Base-by-base conservation (phyloP, 2,888 invertebrate species). In the Hypsopygia costalis region DNA sequence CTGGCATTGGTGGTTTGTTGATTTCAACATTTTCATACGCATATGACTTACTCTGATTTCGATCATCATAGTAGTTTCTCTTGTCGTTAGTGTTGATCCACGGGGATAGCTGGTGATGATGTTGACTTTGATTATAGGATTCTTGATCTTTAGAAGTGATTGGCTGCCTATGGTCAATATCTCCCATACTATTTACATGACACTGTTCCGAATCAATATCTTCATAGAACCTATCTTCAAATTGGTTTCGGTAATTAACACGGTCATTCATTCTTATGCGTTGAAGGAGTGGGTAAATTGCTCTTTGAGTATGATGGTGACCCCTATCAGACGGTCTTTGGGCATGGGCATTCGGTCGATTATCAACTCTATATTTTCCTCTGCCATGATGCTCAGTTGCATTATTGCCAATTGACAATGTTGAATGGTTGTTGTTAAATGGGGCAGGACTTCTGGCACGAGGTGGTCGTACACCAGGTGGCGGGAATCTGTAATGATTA, bases 121-220 rank as follows among this genome's bases (percentile, higher is more conserved):
- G 52, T 25, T 25, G 16, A 16, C 4, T 16, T 16, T 16, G 16
- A 34, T 46, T 49, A 44, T 48, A 67, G 11, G 44, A 27, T 3
- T 62, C 58, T 46, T 53, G 46, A 39, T 16, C 16, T 16, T 16
- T 16, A 29, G 34, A 9, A 10, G 44, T 53, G 9, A 43, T 36
- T 20, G 46, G 36, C 42, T 69, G 73, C 10, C 82, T 60, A 11
- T 74, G 74, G 51, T 86, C 86, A 9, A 83, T 47, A 65, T 87
- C 83, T 10, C 85, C 81, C 72, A 81, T 72, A 46, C 65, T 79
- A 47, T 82, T 86, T 10, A 75, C 44, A 46, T 60, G 67, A 46
- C 43, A 63, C 28, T 46, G 40, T 11, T 62, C 60, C 28, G 12
- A 32, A 35, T 51, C 40, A 11, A 42, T 40, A 27, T 63, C 60